Conservation (phyloP, 2,888 invertebrate species). For the Phaonia tiefii region DNA sequence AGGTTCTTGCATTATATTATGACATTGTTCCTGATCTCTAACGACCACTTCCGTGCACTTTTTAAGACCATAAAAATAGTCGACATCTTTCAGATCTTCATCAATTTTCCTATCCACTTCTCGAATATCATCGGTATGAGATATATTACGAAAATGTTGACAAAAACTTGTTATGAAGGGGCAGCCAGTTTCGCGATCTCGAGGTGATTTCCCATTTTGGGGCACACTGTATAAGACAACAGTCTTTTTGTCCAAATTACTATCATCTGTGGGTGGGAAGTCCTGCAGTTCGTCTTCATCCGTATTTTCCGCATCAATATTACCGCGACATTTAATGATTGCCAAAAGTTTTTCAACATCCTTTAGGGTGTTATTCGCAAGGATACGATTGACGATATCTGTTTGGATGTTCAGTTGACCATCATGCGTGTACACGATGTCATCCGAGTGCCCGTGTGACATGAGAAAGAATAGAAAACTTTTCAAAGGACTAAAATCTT, state of each 20-base stretch:
- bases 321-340: conserved; percentile 7
- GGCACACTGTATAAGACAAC: not conserved
- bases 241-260: conserved; percentile 5
- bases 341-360: not conserved
- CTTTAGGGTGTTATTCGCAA: not conserved
- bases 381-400: not conserved
- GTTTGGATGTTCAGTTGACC: conserved; percentile 1
- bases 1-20: not conserved
- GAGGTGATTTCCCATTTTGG: not conserved
- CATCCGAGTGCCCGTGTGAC: conserved; percentile 15
- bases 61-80: not conserved
- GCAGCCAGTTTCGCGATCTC: not conserved
- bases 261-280: not conserved
- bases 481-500: conserved; percentile 27
- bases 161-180: conserved; percentile 3
- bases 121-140: not conserved
- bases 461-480: conserved; percentile 12
- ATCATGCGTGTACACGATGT: conserved; percentile 9
- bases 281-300: not conserved
- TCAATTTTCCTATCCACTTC: not conserved
- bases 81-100: not conserved
- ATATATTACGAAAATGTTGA: not conserved
- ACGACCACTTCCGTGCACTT: not conserved
- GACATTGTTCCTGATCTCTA: not conserved
- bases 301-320: not conserved